These are phyloP conservation scores for Protonemura montana DNA, from an alignment of 2,888 invertebrate species.

Conservation along the genomic window DNA sequence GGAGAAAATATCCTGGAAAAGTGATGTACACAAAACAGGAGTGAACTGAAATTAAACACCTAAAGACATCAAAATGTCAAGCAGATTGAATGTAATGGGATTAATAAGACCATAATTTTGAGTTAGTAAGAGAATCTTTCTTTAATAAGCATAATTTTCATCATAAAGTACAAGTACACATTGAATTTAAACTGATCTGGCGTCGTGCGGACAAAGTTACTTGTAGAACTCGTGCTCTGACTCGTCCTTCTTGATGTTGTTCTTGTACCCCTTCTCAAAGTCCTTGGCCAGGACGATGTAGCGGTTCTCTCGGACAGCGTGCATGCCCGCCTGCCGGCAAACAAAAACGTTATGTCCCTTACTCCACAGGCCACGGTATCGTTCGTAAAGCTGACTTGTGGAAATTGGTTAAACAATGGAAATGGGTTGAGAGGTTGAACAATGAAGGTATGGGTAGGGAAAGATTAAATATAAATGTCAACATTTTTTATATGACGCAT, in stretches of 20 bases:
- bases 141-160: not conserved
- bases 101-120: not conserved
- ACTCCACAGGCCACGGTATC: no score
- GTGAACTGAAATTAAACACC: no score
- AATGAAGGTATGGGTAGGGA: no score
- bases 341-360: not conserved
- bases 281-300: constrained; percentile 99
- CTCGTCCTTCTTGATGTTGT: constrained; percentile 99
- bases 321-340: constrained; percentile 88
- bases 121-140: not conserved
- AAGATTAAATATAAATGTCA: no score
- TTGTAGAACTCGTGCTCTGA: constrained; percentile 99
- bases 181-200: not conserved
- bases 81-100: no score
- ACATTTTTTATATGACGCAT: no score
- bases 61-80: no score
- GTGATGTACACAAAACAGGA: no score
- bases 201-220: constrained; percentile 64
- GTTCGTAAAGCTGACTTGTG: no score
- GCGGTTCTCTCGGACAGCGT: constrained; percentile 98
- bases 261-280: constrained; percentile 99
- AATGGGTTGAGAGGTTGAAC: no score
- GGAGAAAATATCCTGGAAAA: no score
- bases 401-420: no score
- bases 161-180: not conserved